These are phyloP conservation scores for Drosophila nannoptera DNA, from an alignment of 1,140 invertebrate species.

Conservation along the genomic window DNA sequence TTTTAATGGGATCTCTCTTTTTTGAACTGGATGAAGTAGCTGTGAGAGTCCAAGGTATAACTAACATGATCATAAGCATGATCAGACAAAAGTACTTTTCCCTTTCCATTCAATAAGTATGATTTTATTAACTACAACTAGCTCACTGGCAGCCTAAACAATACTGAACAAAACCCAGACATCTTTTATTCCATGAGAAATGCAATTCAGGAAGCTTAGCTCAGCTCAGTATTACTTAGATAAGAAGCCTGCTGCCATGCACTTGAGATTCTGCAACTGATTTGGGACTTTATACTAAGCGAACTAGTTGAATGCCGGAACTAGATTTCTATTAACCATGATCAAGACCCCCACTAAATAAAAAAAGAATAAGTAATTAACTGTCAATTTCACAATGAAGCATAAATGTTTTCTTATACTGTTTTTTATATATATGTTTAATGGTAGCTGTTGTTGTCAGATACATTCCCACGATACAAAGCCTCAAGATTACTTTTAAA, in stretches of 20 bases:
- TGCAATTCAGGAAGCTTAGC: conserved; percentile 29
- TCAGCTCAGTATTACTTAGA: conserved; percentile 3
- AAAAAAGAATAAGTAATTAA: too few species aligned
- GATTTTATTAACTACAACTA: not conserved
- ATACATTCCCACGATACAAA: too few species aligned
- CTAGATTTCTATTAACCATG: not conserved
- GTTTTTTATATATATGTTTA: too few species aligned
- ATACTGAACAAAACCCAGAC: conserved; percentile 22
- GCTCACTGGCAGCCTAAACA: not conserved
- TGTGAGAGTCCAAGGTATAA: conserved; percentile 15
- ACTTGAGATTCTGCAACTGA: conserved; percentile 16
- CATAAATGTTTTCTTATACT: too few species aligned
- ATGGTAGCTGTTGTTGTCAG: too few species aligned
- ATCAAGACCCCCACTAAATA: not conserved
- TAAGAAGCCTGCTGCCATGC: conserved; percentile 26
- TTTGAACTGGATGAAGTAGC: not conserved
- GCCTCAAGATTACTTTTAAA: not conserved
- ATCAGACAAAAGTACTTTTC: conserved; percentile 1
- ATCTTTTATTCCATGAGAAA: not conserved
- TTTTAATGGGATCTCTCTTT: conserved; percentile 27
- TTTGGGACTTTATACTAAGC: not conserved
- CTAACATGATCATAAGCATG: conserved; percentile 13
- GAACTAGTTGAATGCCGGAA: not conserved
- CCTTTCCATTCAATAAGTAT: conserved; percentile 14
- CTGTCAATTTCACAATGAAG: too few species aligned